These are phyloP conservation scores for Drosophila infuscata DNA, from an alignment of 2,888 invertebrate genomes.

Conservation along the genomic window DNA sequence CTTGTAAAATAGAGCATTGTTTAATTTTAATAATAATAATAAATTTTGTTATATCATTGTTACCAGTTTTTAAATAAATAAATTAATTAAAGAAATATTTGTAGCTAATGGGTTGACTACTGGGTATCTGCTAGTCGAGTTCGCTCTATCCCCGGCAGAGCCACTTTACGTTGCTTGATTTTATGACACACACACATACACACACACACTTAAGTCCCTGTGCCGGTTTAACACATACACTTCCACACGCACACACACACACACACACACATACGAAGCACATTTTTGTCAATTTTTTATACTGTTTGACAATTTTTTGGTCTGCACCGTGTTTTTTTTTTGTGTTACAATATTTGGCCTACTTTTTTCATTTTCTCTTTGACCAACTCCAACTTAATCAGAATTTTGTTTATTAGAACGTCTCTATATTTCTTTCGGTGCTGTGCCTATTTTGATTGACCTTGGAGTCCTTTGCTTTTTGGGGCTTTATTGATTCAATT, in stretches of 20 bases:
- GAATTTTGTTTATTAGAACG: slow-evolving; percentile 73
- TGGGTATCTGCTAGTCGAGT: not conserved
- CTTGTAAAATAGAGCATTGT: not conserved
- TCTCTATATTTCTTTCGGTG: not conserved
- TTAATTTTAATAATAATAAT: not conserved
- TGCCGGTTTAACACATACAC: slow-evolving; percentile 8
- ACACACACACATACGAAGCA: slow-evolving; percentile 17
- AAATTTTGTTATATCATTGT: not conserved
- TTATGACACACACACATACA: slow-evolving; percentile 33
- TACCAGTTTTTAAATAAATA: not conserved
- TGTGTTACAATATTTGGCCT: slow-evolving; percentile 26
- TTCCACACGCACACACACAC: not conserved
- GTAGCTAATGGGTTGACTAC: too few species aligned
- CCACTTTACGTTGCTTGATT: slow-evolving; percentile 34
- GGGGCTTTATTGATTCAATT: slow-evolving; percentile 61
- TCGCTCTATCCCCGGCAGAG: not conserved
- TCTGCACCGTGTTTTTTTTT: slow-evolving; percentile 42
- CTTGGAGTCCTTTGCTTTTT: slow-evolving; percentile 32
- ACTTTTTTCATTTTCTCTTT: slow-evolving; percentile 26
- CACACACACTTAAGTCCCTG: not conserved
- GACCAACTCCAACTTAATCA: slow-evolving; percentile 71
- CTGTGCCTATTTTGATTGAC: slow-evolving; percentile 38
- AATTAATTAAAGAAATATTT: not conserved
- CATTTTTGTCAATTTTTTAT: slow-evolving; percentile 73
- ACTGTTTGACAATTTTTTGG: slow-evolving; percentile 68